These are phyloP conservation scores for Onychostoma macrolepis DNA, from an alignment of 2,113 vertebrate species.

Conservation along the genomic window DNA sequence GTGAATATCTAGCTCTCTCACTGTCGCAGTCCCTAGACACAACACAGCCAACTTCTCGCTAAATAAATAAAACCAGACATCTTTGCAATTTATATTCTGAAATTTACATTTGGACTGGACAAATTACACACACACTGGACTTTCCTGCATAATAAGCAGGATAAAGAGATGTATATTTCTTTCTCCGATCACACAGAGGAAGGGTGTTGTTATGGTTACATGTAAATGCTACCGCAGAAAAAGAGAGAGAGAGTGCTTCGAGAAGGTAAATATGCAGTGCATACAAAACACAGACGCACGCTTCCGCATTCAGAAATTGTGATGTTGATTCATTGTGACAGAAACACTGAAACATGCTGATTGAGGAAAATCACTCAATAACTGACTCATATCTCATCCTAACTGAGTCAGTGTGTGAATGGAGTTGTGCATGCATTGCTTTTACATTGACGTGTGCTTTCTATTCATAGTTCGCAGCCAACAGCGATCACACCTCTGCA, in stretches of 20 bases:
- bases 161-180: not conserved
- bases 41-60: not conserved
- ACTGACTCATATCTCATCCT: constrained; percentile 13
- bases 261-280: not conserved
- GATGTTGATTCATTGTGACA: constrained; percentile 23
- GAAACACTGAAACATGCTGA: constrained; percentile 27
- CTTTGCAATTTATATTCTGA: not conserved
- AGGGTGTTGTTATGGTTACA: constrained; percentile 33
- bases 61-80: not conserved
- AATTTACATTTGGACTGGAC: not conserved
- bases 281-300: too few species aligned
- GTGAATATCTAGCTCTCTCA: not conserved
- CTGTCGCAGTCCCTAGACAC: not conserved
- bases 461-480: not conserved
- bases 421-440: constrained; percentile 6
- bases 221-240: constrained; percentile 20
- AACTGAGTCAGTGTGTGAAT: constrained; percentile 16
- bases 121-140: not conserved
- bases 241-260: not conserved
- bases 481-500: constrained; percentile 4
- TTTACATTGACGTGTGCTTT: constrained; percentile 6
- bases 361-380: constrained; percentile 30
- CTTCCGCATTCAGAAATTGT: not conserved
- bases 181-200: not conserved
- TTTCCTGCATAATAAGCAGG: not conserved